Evolutionary conservation across 2,113 vertebrate species (phyloP).

Genomic region (Cyphomyrus discorhynchus): DNA sequence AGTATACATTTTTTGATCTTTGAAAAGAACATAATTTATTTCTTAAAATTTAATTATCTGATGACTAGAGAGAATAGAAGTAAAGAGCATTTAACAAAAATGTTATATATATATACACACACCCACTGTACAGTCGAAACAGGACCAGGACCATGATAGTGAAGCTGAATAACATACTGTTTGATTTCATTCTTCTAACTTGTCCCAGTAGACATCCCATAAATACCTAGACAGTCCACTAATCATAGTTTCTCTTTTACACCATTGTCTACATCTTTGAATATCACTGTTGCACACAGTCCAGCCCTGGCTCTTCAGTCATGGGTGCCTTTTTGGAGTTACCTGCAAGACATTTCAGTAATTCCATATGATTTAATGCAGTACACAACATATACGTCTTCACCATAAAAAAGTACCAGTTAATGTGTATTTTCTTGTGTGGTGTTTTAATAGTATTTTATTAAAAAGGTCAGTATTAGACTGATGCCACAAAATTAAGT

Average conservation of each 20-base stretch:
- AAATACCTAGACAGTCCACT: not conserved
- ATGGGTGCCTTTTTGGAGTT: constrained; percentile 21
- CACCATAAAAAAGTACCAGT: not conserved
- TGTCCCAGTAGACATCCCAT: not conserved
- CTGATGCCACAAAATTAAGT: not conserved
- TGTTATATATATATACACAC: not conserved
- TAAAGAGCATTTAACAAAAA: not conserved
- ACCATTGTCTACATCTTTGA: not conserved
- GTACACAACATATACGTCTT: not conserved
- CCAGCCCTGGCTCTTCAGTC: constrained; percentile 36
- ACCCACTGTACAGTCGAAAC: not conserved
- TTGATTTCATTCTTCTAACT: not conserved
- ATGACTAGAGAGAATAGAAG: not conserved
- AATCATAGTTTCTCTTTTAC: not conserved
- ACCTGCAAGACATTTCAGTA: constrained; percentile 33
- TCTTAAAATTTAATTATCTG: too few relatives aligned
- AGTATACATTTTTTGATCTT: not conserved
- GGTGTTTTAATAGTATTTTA: not conserved
- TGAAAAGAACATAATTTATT: not conserved
- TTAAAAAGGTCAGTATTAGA: not conserved
- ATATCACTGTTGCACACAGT: constrained; percentile 3
- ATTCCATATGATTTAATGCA: not conserved
- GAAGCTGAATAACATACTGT: not conserved
- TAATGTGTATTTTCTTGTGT: not conserved
- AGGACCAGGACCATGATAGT: not conserved